phyloP scores from a whole-genome alignment of 2,888 invertebrate species.

The Penaeus monodon region DNA sequence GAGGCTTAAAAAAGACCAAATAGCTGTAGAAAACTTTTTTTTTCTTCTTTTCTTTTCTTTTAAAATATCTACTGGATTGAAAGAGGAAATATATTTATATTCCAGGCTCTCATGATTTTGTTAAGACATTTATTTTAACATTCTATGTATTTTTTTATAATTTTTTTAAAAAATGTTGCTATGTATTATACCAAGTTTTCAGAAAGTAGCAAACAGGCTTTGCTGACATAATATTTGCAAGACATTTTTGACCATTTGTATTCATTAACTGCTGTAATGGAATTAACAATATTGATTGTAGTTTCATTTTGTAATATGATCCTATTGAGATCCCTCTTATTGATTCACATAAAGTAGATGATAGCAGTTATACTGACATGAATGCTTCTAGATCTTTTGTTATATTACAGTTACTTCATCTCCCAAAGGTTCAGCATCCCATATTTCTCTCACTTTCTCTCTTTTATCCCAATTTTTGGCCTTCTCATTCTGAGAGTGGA shows the following conservation, averaged over 20 bases:
- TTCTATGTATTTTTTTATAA: neutral
- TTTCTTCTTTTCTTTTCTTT: neutral
- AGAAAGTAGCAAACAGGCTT: too few relatives aligned
- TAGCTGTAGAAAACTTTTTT: neutral
- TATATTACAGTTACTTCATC: too few relatives aligned
- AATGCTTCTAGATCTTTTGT: too few relatives aligned
- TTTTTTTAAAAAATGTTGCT: neutral
- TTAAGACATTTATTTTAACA: conserved; percentile 9
- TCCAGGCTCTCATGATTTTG: conserved; percentile 4
- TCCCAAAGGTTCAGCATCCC: too few relatives aligned
- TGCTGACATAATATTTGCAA: neutral
- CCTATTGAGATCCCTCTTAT: too few relatives aligned
- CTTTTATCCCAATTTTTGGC: too few relatives aligned
- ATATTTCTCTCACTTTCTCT: too few relatives aligned
- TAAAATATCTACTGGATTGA: neutral
- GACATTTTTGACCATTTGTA: conserved; percentile 2
- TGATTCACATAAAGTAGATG: too few relatives aligned
- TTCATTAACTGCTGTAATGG: neutral
- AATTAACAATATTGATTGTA: neutral
- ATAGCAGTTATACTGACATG: too few relatives aligned
- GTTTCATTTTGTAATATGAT: neutral
- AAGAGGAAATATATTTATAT: neutral
- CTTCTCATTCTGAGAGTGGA: too few relatives aligned
- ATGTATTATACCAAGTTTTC: too few relatives aligned
- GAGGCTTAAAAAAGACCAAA: conserved; percentile 61